Evolutionary conservation across 2,113 vertebrate genomes (phyloP).

Genomic region (Cryptomyrus ogoouensis): DNA sequence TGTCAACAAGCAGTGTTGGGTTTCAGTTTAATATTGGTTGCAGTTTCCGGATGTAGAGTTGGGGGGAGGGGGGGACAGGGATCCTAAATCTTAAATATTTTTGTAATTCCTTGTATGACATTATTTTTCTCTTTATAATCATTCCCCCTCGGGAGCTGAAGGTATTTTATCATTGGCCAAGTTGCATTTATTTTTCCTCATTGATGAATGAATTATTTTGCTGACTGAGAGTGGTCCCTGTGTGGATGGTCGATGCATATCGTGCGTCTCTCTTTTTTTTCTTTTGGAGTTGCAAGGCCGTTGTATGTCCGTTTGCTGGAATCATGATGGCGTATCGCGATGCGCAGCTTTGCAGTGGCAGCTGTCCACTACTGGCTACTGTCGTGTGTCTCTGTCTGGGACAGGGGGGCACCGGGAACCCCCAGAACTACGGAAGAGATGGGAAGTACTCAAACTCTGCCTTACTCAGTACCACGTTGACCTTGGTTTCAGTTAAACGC

Average conservation of each 20-base stretch:
- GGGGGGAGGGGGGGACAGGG: not conserved
- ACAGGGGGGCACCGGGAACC: not conserved
- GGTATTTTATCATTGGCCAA: not conserved
- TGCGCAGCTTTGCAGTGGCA: not conserved
- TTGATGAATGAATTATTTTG: not conserved
- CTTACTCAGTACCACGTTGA: slow-evolving; percentile 8
- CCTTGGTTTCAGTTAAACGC: not conserved
- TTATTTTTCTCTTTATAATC: slow-evolving; percentile 8
- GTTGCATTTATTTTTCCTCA: not conserved
- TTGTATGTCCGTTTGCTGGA: not conserved
- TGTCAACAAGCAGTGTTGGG: slow-evolving; percentile 8
- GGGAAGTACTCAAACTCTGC: not conserved
- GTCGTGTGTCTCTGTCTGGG: not conserved
- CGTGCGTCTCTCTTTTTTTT: not conserved
- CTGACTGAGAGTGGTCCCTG: not conserved
- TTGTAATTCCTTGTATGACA: slow-evolving; percentile 24
- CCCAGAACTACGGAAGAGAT: not conserved
- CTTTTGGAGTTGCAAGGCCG: not conserved
- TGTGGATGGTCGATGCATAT: not conserved
- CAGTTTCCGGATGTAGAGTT: not conserved
- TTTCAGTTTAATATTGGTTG: not conserved
- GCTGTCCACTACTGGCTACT: not conserved
- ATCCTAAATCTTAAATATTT: slow-evolving; percentile 19
- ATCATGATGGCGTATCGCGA: not conserved
- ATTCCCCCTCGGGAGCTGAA: slow-evolving; percentile 9